These are phyloP conservation scores for Formica selysi DNA, from an alignment of 1,140 invertebrate species.

Conservation along the genomic window DNA sequence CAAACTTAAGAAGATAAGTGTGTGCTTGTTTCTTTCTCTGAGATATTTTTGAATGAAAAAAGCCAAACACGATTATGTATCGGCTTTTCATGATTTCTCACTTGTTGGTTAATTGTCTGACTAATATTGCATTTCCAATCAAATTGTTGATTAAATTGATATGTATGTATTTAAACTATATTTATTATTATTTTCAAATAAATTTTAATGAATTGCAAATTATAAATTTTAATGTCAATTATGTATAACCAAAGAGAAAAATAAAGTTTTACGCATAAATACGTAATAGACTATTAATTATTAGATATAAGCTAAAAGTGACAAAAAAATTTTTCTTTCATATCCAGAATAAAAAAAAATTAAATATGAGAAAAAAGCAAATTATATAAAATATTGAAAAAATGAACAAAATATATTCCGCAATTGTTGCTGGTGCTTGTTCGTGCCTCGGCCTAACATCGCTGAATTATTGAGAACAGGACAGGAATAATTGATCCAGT, in stretches of 20 bases:
- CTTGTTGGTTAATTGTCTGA: slow-evolving; percentile 33
- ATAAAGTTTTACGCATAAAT: neutral
- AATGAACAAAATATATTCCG: slow-evolving; percentile 2
- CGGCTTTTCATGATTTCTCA: neutral
- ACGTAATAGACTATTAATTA: neutral
- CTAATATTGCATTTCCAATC: neutral
- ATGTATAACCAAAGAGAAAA: neutral
- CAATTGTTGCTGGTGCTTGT: slow-evolving; percentile 6
- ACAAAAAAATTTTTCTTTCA: neutral
- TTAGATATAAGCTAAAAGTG: neutral
- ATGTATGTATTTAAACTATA: neutral
- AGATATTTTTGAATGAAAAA: slow-evolving; percentile 4
- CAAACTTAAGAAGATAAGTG: neutral
- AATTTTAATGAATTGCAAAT: neutral
- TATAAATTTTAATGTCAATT: slow-evolving; percentile 7
- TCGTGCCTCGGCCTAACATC: slow-evolving; percentile 18
- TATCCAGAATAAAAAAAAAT: neutral
- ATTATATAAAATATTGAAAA: neutral
- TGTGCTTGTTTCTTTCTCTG: neutral
- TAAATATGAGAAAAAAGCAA: neutral
- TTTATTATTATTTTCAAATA: neutral
- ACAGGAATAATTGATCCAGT: slow-evolving; percentile 69
- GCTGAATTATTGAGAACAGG: slow-evolving; percentile 65
- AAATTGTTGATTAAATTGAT: neutral
- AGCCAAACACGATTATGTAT: neutral